Percentiles rank a stretch among this genome's conserved stretches.
Conservation (phyloP, 1,140 invertebrate species). For the Coptotermes formosanus region DNA sequence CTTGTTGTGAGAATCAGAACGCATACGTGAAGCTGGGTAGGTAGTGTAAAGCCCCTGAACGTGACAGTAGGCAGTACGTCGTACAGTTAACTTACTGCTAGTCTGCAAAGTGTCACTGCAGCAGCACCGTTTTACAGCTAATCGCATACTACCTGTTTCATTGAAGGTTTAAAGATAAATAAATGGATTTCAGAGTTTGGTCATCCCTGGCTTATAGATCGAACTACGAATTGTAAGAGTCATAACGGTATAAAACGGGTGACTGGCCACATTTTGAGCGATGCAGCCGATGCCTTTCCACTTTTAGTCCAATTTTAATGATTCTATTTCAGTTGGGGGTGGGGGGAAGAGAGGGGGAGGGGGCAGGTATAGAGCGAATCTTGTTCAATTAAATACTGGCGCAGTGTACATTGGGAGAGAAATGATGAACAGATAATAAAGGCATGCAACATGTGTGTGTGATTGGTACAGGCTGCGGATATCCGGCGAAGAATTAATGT, state of each 20-base stretch:
- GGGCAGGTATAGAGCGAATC: background rate
- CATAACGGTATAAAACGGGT: background rate
- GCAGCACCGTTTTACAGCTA: too few species aligned
- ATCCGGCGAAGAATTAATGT: background rate
- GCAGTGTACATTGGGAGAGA: background rate
- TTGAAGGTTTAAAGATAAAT: too few species aligned
- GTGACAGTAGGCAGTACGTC: too few species aligned
- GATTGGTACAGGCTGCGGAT: background rate
- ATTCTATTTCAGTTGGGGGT: background rate
- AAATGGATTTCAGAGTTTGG: background rate
- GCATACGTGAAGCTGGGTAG: too few species aligned
- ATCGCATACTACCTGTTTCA: too few species aligned
- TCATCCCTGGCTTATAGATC: background rate
- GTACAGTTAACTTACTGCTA: too few species aligned
- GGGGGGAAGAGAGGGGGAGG: background rate
- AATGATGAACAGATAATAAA: background rate
- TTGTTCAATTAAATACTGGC: background rate
- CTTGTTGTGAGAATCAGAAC: too few species aligned
- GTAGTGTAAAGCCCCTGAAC: too few species aligned
- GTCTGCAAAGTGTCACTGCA: too few species aligned
- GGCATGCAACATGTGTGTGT: background rate
- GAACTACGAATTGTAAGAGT: background rate
- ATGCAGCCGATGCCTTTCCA: background rate
- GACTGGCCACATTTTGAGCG: background rate
- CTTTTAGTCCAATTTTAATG: constrained; percentile 14